Evolutionary conservation across 2,113 vertebrate species (phyloP), one percentile per base, ranked within the genome.

Genomic region (Canis aureus): DNA sequence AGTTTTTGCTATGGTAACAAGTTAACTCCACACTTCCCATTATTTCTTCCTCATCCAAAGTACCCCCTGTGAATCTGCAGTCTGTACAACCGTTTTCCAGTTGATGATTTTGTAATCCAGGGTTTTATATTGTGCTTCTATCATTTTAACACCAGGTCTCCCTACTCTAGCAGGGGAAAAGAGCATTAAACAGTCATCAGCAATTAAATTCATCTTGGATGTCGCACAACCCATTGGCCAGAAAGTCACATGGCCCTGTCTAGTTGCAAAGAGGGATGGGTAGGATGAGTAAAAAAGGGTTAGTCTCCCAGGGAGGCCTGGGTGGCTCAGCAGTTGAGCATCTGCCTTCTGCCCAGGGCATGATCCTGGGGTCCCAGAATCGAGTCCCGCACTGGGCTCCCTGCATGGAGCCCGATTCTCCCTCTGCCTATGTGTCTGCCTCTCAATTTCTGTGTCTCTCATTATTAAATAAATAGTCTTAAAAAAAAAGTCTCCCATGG

Each of bases 21-120:
- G 23, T 81, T 81, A 71, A 78, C 62, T 55, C 15, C 27, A 94
- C 55, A 60, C 6, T 6, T 82, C 2, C 27, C 23, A 74, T 71
- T 84, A 29, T 82, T 90, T 96, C 82, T 84, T 88, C n/a, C 43
- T 94, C 43, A 92, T 66, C 43, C 38, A 3, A 66, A 79, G 32
- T 83, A 43, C 17, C 51, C 13, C 78, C 32, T 20, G 29, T 76
- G 23, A 89, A 11, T 97, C 79, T 89, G 25, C 57, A 84, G 3
- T 93, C 86, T 83, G 25, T 57, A 92, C n/a, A 93, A 74, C 32
- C 27, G 16, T 89, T 91, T 81, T 91, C 16, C 57, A 95, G 17
- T 20, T 74, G 78, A n/a, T 32, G 22, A 96, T 55, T 66, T 19
- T 59, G 3, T 81, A 90, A 78, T 27, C 43, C 69, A 82, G 57